A percentile compares a stretch with the other conserved stretches of the same genome.
Evolutionary conservation across 2,113 vertebrate genomes (phyloP).

Genomic region (Azemiops feae): DNA sequence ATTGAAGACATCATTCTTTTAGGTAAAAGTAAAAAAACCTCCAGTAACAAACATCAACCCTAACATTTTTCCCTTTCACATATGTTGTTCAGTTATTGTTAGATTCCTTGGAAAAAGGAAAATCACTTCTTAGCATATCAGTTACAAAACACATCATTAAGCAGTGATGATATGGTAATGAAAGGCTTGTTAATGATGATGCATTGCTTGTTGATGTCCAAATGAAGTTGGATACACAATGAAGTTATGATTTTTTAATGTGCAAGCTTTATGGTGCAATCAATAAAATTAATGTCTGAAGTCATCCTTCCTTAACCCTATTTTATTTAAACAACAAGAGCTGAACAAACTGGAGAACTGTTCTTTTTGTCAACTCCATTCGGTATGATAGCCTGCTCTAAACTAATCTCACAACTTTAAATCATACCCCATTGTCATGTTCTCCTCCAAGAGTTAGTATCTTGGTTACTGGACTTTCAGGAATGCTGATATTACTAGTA

Average conservation of each 20-base stretch:
- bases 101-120: neutral
- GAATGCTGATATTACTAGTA: conserved; percentile 64
- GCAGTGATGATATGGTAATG: neutral
- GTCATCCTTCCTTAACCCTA: neutral
- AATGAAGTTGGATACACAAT: neutral
- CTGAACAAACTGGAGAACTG: neutral
- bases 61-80: neutral
- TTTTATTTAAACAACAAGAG: neutral
- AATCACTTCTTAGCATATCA: neutral
- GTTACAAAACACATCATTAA: neutral
- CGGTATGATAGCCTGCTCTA: neutral
- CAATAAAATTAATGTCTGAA: neutral
- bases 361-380: neutral
- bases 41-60: neutral
- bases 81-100: neutral
- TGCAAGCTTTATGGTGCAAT: neutral
- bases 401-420: conserved; percentile 24
- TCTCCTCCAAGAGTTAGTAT: conserved; percentile 76
- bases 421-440: conserved; percentile 80
- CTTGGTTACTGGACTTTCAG: conserved; percentile 75
- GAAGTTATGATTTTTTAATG: neutral
- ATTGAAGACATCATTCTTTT: neutral
- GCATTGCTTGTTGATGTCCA: neutral
- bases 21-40: too few species aligned
- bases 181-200: neutral